Percentiles rank a stretch among this genome's conserved stretches.
phyloP scores from a whole-genome alignment of 2,888 invertebrate genomes.

The Eurytoma adleriae region DNA sequence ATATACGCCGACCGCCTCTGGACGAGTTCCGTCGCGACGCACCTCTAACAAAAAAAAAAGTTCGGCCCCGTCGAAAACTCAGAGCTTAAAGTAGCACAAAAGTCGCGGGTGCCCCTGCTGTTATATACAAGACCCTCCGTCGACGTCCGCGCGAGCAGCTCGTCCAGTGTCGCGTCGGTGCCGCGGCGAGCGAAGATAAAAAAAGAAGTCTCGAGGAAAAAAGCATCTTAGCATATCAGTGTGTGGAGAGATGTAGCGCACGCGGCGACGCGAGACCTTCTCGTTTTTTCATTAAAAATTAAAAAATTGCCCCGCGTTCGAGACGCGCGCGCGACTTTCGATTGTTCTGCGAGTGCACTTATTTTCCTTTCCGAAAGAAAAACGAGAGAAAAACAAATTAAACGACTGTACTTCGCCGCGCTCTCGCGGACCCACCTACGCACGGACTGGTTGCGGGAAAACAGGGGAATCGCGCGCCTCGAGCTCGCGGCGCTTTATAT shows the following conservation, averaged over 20 bases:
- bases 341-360: too few species aligned
- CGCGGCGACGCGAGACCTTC: constrained; percentile 60
- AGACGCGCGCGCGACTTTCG: background rate
- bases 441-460: too few species aligned
- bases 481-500: too few species aligned
- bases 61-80: too few species aligned
- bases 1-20: background rate
- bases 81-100: too few species aligned
- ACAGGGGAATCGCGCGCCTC: too few species aligned
- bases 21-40: background rate
- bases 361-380: too few species aligned
- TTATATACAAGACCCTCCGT: too few species aligned
- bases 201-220: constrained; percentile 61
- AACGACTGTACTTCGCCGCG: too few species aligned
- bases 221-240: constrained; percentile 74
- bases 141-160: background rate
- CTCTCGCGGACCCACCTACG: too few species aligned
- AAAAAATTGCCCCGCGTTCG: constrained; percentile 6
- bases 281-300: constrained; percentile 23
- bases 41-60: background rate
- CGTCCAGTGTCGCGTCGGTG: constrained; percentile 23
- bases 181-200: constrained; percentile 4
- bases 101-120: too few species aligned
- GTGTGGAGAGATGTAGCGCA: constrained; percentile 68
- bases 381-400: too few species aligned